Base-by-base conservation (phyloP, 2,888 invertebrate genomes). In the Cistogaster globosa region DNA sequence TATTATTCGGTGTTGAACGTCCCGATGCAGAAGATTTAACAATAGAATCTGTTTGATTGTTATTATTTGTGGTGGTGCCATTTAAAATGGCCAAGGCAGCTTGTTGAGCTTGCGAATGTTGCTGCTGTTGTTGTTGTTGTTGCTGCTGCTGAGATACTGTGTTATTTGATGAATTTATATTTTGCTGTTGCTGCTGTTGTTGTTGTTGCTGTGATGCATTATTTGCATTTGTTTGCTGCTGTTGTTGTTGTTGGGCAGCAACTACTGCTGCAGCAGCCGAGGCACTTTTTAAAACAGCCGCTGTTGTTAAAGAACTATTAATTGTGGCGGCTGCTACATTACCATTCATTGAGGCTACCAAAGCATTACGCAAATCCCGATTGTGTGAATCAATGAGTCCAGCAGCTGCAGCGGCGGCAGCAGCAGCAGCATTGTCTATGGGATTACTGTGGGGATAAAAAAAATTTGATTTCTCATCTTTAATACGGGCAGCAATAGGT, bases 1-100 rank as follows among this genome's bases (percentile, higher is more conserved):
- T 86, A 89, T 94, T 95, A 89, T 93, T 95, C 48, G 96, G 96
- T 65, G 96, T 96, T 77, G 96, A 96, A 84, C 96, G 94, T 12
- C 96, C 96, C 22, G 96, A 96, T 68, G 96, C 96, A 81, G 95
- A 94, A 88, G 94, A 94, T 87, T 93, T 93, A 8, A 72, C 57
- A 20, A 53, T 51, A 22, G 51, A 22, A 72, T 80, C 79, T 60
- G 58, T 58, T 76, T 45, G 69, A 58, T 86, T 71, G 65, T 26
- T 80, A 48, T 60, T 75, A 36, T 62, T 87, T 36, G 76, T 65
- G 45, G 77, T 67, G 81, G 83, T 85, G 26, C 88, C 88, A 88
- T 87, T 88, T 63, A 87, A 72, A 68, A 88, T 62, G 20, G 86
- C 87, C 85, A 88, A 53, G 45, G 87, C 84, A 38, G 87, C 77